Evolutionary conservation across 2,888 invertebrate genomes (phyloP).

Genomic region (Yponomeuta evonymella): DNA sequence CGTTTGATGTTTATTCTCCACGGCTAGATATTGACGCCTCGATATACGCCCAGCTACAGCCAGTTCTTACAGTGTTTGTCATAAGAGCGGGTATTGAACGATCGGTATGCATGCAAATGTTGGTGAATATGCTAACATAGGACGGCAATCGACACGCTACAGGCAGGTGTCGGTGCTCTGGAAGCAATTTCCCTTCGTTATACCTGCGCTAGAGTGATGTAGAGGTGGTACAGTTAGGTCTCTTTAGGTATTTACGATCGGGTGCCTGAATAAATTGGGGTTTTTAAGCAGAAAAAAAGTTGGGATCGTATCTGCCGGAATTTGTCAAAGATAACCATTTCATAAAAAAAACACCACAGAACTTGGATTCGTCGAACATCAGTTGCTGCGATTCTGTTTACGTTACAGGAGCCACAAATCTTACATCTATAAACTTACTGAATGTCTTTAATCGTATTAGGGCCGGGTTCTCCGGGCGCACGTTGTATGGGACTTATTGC

Average conservation of each 20-base stretch:
- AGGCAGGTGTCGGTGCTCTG: background rate
- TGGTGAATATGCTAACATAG: background rate
- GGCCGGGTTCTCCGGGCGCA: no score
- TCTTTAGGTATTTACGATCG: background rate
- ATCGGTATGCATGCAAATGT: background rate
- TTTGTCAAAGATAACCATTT: no score
- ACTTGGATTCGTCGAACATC: no score
- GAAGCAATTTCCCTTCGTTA: constrained; percentile 3
- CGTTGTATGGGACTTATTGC: no score
- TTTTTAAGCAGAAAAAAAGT: no score
- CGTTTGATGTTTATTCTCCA: background rate
- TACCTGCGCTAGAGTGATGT: background rate
- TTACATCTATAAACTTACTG: no score
- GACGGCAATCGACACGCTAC: background rate
- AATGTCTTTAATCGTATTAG: no score
- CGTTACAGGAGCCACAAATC: no score
- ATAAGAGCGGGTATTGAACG: background rate
- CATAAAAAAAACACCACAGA: no score
- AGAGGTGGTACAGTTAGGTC: background rate
- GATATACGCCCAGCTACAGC: background rate
- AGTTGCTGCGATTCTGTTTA: no score
- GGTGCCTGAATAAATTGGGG: background rate
- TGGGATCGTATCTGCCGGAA: no score
- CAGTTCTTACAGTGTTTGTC: background rate
- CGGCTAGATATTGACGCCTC: background rate